These are phyloP conservation scores for Coregonus ussuriensis DNA, from an alignment of 2,797 vertebrate species.

Conservation along the genomic window DNA sequence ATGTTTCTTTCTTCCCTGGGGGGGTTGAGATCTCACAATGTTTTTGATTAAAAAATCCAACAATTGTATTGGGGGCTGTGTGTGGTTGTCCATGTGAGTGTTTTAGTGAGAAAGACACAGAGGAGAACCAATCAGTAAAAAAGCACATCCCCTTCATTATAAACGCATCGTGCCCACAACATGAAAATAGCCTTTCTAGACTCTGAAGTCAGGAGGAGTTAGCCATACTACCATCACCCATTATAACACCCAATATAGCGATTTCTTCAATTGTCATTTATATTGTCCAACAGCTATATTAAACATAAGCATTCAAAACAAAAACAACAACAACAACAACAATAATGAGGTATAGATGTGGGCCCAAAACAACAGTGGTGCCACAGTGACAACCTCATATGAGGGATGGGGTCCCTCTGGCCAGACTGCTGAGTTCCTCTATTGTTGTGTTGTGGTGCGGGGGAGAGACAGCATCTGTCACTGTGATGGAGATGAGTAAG, in stretches of 20 bases:
- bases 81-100: no score
- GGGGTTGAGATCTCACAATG: no score
- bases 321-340: conserved; percentile 1
- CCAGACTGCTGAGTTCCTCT: conserved; percentile 60
- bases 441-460: conserved; percentile 59
- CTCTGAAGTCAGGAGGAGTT: no score
- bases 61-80: no score
- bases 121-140: no score
- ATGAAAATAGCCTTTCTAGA: no score
- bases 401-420: conserved; percentile 62
- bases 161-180: no score
- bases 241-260: not conserved
- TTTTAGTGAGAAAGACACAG: no score
- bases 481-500: conserved; percentile 46
- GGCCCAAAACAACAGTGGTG: conserved; percentile 41
- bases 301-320: conserved; percentile 19
- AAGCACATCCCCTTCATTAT: no score
- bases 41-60: no score
- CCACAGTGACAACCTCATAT: conserved; percentile 56
- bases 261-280: conserved; percentile 26
- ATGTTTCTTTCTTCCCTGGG: no score
- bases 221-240: not conserved
- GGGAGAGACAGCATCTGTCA: conserved; percentile 63
- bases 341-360: conserved; percentile 16
- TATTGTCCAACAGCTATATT: conserved; percentile 4